These are phyloP conservation scores for Conchocele bisecta DNA, from an alignment of 2,888 invertebrate genomes.

Conservation along the genomic window DNA sequence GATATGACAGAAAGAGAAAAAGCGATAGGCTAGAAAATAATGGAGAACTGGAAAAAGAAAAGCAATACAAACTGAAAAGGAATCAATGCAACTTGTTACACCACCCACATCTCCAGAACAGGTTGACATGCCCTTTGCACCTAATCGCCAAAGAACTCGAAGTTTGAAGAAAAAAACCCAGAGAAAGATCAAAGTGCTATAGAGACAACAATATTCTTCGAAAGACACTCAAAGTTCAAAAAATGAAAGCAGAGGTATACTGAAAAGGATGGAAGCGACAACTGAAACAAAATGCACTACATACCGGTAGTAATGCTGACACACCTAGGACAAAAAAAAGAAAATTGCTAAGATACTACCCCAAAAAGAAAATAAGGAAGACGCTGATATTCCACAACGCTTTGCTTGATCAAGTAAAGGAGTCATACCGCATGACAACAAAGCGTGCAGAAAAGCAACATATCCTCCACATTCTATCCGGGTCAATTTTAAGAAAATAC, in stretches of 20 bases:
- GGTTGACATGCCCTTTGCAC: neutral
- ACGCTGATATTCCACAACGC: constrained; percentile 14
- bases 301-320: neutral
- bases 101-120: constrained; percentile 8
- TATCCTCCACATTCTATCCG: neutral
- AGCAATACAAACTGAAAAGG: constrained; percentile 1
- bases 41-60: constrained; percentile 38
- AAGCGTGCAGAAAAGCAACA: constrained; percentile 10
- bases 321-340: constrained; percentile 28
- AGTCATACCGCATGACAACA: constrained; percentile 7
- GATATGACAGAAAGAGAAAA: constrained; percentile 39
- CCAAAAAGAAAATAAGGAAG: constrained; percentile 20
- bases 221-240: constrained; percentile 1
- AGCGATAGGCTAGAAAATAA: constrained; percentile 22
- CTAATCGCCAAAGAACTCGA: constrained; percentile 12
- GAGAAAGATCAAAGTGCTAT: constrained; percentile 26
- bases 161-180: constrained; percentile 8
- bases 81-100: constrained; percentile 2
- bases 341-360: constrained; percentile 25
- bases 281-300: constrained; percentile 8
- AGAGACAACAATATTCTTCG: constrained; percentile 14
- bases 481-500: constrained; percentile 10
- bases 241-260: constrained; percentile 20
- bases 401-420: constrained; percentile 19
- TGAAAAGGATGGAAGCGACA: constrained; percentile 20